Evolutionary conservation across 2,797 vertebrate genomes (phyloP), one percentile per base, ranked within the genome.

Genomic region (Syndactyla subalaris): DNA sequence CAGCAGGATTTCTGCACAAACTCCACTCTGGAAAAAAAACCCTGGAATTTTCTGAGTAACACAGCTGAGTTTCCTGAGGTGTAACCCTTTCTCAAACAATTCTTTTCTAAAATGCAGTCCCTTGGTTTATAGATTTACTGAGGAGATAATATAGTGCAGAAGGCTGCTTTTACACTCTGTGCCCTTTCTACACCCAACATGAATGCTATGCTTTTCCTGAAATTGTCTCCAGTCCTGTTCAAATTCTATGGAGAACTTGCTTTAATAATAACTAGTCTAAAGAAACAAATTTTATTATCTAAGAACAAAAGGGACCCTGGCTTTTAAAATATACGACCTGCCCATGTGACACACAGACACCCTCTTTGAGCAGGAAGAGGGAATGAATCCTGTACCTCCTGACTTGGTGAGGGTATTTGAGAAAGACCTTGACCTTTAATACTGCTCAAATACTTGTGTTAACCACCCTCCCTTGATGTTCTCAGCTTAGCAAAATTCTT

Each of bases 131-230:
- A 92, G 89, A 95, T 93, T 61, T 71, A 65, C 32, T 77, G 71
- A 48, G 52, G 48, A 95, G 96, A 97, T 96, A 85, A 82, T 49
- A 36, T 6, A 23, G 43, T 73, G 55, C 54, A 87, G 52, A 61
- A 79, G 74, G 43, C 72, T 87, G 76, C 36, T 73, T 73, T 81
- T 74, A 24, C 32, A 52, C 7, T 2, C 62, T 38, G 18, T 88
- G 68, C 70, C 78, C 54, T 85, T 81, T 89, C 87, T 81, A 34
- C 66, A 54, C 12, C 32, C 62, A 68, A 4, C 17, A 7, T 46
- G 41, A 93, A 90, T 58, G 61, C 58, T 92, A 8, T 38, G 55
- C 80, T 94, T 77, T 97, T 97, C 96, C 96, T 93, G 85, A 94
- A 88, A 95, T 96, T 95, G 93, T 97, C 65, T 93, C 36, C 63